Conservation (phyloP, 1,140 invertebrate genomes). For the Drosophila lacertosa region DNA sequence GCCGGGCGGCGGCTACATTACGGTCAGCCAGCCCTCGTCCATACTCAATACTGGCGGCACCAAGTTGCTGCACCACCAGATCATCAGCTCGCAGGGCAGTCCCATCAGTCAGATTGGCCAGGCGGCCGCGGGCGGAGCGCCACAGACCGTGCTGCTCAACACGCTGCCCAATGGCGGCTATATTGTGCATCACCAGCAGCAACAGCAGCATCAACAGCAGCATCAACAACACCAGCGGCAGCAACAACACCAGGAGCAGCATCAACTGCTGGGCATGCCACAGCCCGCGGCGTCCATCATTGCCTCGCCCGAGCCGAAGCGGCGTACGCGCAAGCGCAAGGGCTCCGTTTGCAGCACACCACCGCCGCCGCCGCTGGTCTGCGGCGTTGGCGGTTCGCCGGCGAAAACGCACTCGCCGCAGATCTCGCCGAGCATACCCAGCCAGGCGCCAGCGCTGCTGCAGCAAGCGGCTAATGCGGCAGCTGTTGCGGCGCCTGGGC, state of each 20-base stretch:
- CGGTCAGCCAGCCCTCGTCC: conserved; percentile 66
- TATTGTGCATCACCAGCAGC: conserved; percentile 89
- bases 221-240: conserved; percentile 36
- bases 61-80: conserved; percentile 81
- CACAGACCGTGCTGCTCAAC: conserved; percentile 91
- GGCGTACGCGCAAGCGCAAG: conserved; percentile 57
- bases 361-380: conserved; percentile 29
- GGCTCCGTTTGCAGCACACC: conserved; percentile 60
- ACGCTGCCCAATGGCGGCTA: conserved; percentile 92
- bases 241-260: conserved; percentile 84
- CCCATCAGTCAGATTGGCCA: conserved; percentile 84
- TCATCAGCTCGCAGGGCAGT: conserved; percentile 73
- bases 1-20: conserved; percentile 65
- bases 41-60: conserved; percentile 66
- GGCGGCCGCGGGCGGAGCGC: conserved; percentile 23
- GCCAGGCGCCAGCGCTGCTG: conserved; percentile 71
- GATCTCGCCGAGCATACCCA: conserved; percentile 81
- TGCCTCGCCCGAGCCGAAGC: conserved; percentile 87
- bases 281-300: conserved; percentile 84
- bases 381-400: conserved; percentile 41
- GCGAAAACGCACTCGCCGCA: conserved; percentile 70
- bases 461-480: conserved; percentile 64
- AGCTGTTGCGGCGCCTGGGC: conserved; percentile 29
- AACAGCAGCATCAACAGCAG: conserved; percentile 38
- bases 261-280: conserved; percentile 86